Evolutionary conservation across 1,140 invertebrate genomes (phyloP).

Genomic region (Drosophila elegans): DNA sequence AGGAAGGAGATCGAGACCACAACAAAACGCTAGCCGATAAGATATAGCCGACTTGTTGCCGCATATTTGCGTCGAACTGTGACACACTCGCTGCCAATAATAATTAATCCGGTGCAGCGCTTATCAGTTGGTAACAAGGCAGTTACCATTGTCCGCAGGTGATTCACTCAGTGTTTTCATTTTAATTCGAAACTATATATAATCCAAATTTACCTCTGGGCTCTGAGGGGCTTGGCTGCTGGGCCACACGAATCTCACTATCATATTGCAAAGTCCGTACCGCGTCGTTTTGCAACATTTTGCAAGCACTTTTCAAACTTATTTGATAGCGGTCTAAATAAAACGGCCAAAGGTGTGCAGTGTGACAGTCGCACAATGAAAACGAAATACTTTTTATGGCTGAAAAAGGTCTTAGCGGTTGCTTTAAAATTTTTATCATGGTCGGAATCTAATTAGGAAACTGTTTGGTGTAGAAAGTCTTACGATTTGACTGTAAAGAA

Average conservation of each 20-base stretch:
- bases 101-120: slow-evolving; percentile 60
- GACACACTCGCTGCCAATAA: slow-evolving; percentile 44
- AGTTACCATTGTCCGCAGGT: slow-evolving; percentile 27
- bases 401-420: background rate
- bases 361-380: background rate
- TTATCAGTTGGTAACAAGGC: slow-evolving; percentile 49
- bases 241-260: slow-evolving; percentile 78
- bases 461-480: no score
- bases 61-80: slow-evolving; percentile 34
- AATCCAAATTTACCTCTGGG: slow-evolving; percentile 64
- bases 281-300: slow-evolving; percentile 82
- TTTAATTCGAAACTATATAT: background rate
- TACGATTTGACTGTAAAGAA: no score
- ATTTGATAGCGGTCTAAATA: slow-evolving; percentile 40
- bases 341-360: slow-evolving; percentile 9
- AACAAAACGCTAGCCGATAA: slow-evolving; percentile 62
- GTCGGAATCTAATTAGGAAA: background rate
- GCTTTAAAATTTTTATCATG: background rate
- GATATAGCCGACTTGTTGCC: slow-evolving; percentile 62
- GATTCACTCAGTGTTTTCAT: slow-evolving; percentile 45
- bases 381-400: background rate
- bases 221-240: slow-evolving; percentile 52
- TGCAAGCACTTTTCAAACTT: slow-evolving; percentile 31
- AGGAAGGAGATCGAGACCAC: slow-evolving; percentile 36
- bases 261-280: slow-evolving; percentile 81